Evolutionary conservation across 2,797 vertebrate species (phyloP), one percentile per base, ranked within the genome.

Genomic region (Alcedo atthis): DNA sequence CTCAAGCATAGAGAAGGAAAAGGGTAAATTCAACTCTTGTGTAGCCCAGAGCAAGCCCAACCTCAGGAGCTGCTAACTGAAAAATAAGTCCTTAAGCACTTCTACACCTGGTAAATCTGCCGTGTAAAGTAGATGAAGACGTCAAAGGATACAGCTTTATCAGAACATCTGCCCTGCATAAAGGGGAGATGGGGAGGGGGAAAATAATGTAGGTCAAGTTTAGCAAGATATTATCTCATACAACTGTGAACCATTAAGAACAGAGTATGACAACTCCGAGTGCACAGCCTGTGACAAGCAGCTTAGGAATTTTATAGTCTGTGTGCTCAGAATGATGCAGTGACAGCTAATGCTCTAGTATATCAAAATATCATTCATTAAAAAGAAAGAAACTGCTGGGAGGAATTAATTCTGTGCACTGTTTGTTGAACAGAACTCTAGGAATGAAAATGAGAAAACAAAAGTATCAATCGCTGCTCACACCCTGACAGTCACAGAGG

Each of bases 261-360:
- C 0, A 1, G 48, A 78, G 3, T 32, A n/a, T 16, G 66, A 49
- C 33, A 81, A 40, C 11, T 53, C 45, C 0, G 0, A 83, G 26
- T 18, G 32, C 59, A 62, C 20, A 59, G 57, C 57, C 77, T 4
- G 0, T 81, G 78, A 49, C 24, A 64, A 75, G 19, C 58, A 26
- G 66, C 3, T 1, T 6, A 79, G 74, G 74, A 90, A 67, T 84
- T 78, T 84, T 21, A 58, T 30, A 79, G 70, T 8, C 81, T 70
- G 24, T 46, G 51, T 81, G 43, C 51, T 71, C 55, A 70, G 77
- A 87, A 63, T 10, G 55, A 35, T 73, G 59, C 25, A n/a, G 21
- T 73, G 70, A 73, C 40, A 91, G 12, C 33, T 84, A 84, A 40
- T 69, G 26, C 40, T 73, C 18, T 19, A 43, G 8, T 15, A 37